Evolutionary conservation across 2,888 invertebrate genomes (phyloP).

Genomic region (Temnothorax ravouxi): DNA sequence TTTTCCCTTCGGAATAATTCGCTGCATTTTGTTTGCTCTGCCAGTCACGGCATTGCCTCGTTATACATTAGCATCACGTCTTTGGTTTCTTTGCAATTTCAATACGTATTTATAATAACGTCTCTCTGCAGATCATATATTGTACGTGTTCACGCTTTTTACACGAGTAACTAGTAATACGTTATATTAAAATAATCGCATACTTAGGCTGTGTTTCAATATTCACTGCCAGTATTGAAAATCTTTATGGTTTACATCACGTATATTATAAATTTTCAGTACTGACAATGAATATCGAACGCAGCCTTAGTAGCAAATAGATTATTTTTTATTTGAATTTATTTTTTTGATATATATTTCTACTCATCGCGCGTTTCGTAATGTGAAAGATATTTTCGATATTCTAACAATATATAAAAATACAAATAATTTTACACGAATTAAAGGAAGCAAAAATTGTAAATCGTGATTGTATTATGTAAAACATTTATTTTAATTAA

Average conservation of each 20-base stretch:
- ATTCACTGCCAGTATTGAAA: too few relatives aligned
- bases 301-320: not conserved
- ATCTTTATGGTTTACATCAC: too few relatives aligned
- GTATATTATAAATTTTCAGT: too few relatives aligned
- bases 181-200: not conserved
- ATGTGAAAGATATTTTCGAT: not conserved
- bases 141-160: not conserved
- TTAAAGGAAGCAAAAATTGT: not conserved
- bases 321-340: not conserved
- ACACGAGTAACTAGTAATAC: not conserved
- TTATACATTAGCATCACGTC: not conserved
- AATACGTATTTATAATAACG: constrained; percentile 15
- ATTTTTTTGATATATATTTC: not conserved
- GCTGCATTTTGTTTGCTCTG: constrained; percentile 45
- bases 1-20: constrained; percentile 63
- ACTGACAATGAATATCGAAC: too few relatives aligned
- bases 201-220: not conserved
- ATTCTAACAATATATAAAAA: not conserved
- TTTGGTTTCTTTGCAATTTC: constrained; percentile 8
- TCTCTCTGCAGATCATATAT: not conserved
- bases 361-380: not conserved
- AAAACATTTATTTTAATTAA: constrained; percentile 4
- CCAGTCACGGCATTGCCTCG: constrained; percentile 43
- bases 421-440: not conserved
- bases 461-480: not conserved